Percentiles rank a stretch among this genome's conserved stretches.
Conservation (phyloP, 2,888 invertebrate genomes). For the Brassicogethes aeneus region DNA sequence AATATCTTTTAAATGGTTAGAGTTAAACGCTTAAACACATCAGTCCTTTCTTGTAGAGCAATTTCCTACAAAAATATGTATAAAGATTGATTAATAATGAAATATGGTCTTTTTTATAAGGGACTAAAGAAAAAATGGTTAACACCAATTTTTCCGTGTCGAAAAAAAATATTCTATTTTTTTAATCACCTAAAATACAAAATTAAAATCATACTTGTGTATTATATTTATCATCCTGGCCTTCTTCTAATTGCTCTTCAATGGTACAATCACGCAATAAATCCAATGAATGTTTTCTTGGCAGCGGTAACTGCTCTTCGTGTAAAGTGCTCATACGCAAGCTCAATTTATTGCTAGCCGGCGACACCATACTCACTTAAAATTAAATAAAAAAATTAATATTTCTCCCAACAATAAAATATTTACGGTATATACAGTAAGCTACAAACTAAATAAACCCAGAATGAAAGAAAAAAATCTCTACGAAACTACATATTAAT, state of each 20-base stretch:
- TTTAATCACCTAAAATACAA: too few species aligned
- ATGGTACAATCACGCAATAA: slow-evolving; percentile 34
- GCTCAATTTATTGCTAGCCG: slow-evolving; percentile 75
- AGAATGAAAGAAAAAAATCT: slow-evolving; percentile 1
- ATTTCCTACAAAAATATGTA: too few species aligned
- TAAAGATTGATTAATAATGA: too few species aligned
- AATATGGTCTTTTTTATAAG: too few species aligned
- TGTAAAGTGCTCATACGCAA: slow-evolving; percentile 87
- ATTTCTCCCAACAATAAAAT: slow-evolving; percentile 2
- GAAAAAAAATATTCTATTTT: too few species aligned
- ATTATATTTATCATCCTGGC: slow-evolving; percentile 4
- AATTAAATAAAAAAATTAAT: slow-evolving; percentile 5
- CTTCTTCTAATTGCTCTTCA: slow-evolving; percentile 37
- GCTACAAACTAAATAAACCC: slow-evolving; percentile 5
- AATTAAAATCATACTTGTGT: background rate
- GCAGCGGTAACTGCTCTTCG: slow-evolving; percentile 61
- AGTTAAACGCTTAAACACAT: too few species aligned
- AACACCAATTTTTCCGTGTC: too few species aligned
- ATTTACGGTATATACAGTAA: slow-evolving; percentile 3
- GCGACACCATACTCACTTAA: slow-evolving; percentile 52
- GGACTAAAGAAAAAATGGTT: too few species aligned
- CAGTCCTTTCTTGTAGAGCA: too few species aligned
- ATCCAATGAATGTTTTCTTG: slow-evolving; percentile 41
- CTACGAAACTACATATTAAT: background rate
- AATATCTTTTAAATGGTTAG: too few species aligned